Conservation (phyloP, 2,113 vertebrate species). For the Elachura formosa region DNA sequence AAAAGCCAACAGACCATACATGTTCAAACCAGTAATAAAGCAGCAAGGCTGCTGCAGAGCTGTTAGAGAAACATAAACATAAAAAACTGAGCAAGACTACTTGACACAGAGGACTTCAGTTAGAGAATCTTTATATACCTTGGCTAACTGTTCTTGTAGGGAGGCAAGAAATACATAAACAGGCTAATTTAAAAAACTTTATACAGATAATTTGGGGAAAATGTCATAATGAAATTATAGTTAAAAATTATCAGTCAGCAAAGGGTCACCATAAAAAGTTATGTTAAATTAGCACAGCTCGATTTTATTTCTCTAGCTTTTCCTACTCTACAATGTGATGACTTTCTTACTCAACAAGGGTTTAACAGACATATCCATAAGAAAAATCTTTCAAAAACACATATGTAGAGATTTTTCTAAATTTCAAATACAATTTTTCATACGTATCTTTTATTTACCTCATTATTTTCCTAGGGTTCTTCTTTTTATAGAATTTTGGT, state of each 20-base stretch:
- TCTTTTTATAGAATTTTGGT: not conserved
- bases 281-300: not conserved
- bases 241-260: not conserved
- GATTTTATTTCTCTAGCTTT: not conserved
- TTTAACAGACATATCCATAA: not conserved
- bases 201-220: not conserved
- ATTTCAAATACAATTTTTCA: not conserved
- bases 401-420: not conserved
- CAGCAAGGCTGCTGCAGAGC: not conserved
- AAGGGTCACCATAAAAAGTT: not conserved
- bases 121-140: not conserved
- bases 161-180: not conserved
- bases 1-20: not conserved
- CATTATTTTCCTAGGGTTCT: not conserved
- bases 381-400: not conserved
- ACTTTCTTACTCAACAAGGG: not conserved
- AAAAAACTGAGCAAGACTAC: not conserved
- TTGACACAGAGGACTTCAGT: not conserved
- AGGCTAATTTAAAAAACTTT: not conserved
- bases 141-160: not conserved
- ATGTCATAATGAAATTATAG: not conserved
- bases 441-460: not conserved
- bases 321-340: not conserved
- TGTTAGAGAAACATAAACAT: not conserved
- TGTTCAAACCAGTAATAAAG: not conserved